These are phyloP conservation scores for Nicator chloris DNA, from an alignment of 2,113 vertebrate genomes.

Conservation along the genomic window DNA sequence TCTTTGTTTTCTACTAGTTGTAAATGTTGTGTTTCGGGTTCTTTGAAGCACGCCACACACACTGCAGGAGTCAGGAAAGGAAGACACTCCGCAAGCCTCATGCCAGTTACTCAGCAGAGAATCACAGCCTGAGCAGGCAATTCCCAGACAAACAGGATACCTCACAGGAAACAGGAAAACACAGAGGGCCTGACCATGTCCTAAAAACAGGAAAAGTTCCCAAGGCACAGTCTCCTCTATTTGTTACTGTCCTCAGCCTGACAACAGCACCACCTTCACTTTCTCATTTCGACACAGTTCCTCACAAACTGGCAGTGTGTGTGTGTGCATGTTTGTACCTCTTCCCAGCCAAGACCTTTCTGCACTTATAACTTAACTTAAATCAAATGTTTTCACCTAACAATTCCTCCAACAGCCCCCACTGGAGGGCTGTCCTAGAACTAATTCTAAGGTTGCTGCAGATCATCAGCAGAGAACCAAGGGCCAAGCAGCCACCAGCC, in stretches of 20 bases:
- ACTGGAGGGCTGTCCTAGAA: not conserved
- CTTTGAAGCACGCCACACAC: not conserved
- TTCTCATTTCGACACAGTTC: not conserved
- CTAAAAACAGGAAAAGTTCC: constrained; percentile 40
- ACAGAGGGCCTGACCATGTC: not conserved
- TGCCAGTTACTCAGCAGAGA: not conserved
- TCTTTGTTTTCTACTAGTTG: not conserved
- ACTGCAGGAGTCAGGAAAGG: not conserved
- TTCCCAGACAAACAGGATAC: constrained; percentile 62
- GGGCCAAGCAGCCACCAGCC: not conserved
- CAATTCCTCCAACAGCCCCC: not conserved
- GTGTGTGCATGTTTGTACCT: not conserved
- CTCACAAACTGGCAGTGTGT: not conserved
- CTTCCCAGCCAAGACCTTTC: not conserved
- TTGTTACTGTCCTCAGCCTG: not conserved
- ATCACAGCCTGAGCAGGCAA: not conserved
- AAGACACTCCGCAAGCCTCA: not conserved
- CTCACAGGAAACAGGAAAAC: constrained; percentile 45
- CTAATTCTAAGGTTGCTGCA: not conserved
- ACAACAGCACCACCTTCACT: not conserved
- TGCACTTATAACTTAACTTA: not conserved
- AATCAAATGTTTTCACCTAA: not conserved
- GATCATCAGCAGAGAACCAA: not conserved
- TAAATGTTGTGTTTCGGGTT: not conserved
- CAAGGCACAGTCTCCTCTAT: not conserved